Percentiles rank a stretch among this genome's conserved stretches.
phyloP scores from a whole-genome alignment of 2,113 vertebrate species.

The Numida meleagris region DNA sequence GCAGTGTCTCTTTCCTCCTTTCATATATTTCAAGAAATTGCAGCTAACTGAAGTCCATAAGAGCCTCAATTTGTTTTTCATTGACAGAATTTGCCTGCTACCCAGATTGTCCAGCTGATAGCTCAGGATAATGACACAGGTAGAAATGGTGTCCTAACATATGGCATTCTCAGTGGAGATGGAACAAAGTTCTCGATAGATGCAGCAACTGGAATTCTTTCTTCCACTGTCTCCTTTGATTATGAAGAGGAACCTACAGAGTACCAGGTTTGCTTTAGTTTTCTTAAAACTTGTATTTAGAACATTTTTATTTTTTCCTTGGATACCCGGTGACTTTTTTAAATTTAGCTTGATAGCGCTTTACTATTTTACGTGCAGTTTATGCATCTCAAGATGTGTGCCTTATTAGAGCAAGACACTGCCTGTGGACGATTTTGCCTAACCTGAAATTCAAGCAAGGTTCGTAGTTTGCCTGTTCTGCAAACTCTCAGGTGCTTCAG shows the following conservation, averaged over 20 bases:
- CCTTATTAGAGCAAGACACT: not conserved
- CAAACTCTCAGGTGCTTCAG: not conserved
- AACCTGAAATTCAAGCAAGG: not conserved
- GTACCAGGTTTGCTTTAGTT: slow-evolving; percentile 64
- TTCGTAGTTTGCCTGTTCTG: not conserved
- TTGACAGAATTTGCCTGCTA: not conserved
- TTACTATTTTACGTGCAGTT: not conserved
- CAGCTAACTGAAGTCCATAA: not conserved
- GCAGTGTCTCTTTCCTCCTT: not conserved
- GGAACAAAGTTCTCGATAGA: slow-evolving; percentile 52
- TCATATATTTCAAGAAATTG: not conserved
- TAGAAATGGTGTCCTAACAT: slow-evolving; percentile 60
- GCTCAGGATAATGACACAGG: slow-evolving; percentile 56
- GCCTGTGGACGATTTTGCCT: not conserved
- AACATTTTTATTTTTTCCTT: not conserved
- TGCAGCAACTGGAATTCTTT: slow-evolving; percentile 58
- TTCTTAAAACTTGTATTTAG: not conserved
- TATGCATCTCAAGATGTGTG: not conserved
- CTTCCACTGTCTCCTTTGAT: slow-evolving; percentile 56
- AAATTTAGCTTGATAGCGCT: not conserved
- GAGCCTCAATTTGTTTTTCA: not conserved
- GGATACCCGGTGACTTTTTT: not conserved
- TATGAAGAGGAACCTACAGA: slow-evolving; percentile 67
- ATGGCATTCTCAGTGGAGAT: slow-evolving; percentile 17
- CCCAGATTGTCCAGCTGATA: slow-evolving; percentile 38